phyloP scores from a whole-genome alignment of 2,113 vertebrate genomes.

The Pollimyrus isidori region DNA sequence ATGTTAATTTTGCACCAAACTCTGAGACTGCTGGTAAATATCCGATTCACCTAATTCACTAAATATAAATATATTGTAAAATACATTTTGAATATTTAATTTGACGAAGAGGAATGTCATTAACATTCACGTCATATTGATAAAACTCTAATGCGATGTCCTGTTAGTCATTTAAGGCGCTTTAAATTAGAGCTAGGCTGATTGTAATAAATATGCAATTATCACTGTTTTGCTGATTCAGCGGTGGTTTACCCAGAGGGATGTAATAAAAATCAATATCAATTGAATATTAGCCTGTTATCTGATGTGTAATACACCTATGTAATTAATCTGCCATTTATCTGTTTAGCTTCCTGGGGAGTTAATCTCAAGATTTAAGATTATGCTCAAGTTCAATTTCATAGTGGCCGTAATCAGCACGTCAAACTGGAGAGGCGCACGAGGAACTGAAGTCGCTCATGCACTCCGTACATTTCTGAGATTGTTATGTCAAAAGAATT shows the following conservation, averaged over 20 bases:
- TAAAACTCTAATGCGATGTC: neutral
- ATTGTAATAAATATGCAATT: neutral
- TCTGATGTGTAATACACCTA: neutral
- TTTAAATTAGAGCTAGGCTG: neutral
- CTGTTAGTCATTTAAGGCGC: neutral
- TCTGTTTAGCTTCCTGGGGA: neutral
- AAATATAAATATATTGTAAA: neutral
- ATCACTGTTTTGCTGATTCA: constrained; percentile 3
- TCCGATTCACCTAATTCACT: neutral
- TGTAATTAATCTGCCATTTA: neutral
- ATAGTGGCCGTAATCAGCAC: neutral
- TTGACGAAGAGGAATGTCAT: neutral
- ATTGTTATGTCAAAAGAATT: neutral
- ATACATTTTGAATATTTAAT: neutral
- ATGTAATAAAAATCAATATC: neutral
- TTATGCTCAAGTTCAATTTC: constrained; percentile 1
- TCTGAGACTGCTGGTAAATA: neutral
- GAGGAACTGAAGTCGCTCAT: neutral
- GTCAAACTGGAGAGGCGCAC: neutral
- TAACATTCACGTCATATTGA: neutral
- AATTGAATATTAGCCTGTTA: neutral
- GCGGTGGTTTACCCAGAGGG: neutral
- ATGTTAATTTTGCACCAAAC: neutral
- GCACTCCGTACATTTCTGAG: neutral
- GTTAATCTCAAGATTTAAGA: neutral